Evolutionary conservation across 2,888 invertebrate species (phyloP).

Genomic region (Acronicta aceris): DNA sequence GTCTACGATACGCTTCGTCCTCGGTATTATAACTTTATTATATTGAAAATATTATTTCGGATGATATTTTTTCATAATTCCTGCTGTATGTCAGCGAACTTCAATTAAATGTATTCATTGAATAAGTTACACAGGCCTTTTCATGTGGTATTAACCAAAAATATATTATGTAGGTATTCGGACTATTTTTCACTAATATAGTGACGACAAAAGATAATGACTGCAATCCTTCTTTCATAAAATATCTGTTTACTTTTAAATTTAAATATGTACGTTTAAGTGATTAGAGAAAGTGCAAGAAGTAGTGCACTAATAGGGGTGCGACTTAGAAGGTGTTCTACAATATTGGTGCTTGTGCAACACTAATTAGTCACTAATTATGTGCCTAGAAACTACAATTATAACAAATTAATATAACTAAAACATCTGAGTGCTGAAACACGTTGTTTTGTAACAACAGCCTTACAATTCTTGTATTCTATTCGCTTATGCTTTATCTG

Average conservation of each 20-base stretch:
- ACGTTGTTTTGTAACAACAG: constrained; percentile 61
- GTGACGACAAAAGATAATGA: not conserved
- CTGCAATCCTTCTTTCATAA: constrained; percentile 5
- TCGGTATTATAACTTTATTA: constrained; percentile 70
- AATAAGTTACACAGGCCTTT: constrained; percentile 29
- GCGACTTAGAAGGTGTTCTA: constrained; percentile 60
- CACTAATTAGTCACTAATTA: constrained; percentile 64
- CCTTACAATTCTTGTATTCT: constrained; percentile 61
- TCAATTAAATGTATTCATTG: constrained; percentile 26
- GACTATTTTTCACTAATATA: constrained; percentile 15
- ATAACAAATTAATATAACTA: constrained; percentile 46
- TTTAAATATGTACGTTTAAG: constrained; percentile 24
- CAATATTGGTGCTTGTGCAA: constrained; percentile 75
- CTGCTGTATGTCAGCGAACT: constrained; percentile 18
- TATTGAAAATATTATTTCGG: constrained; percentile 64
- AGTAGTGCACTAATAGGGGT: constrained; percentile 74
- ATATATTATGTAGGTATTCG: no score
- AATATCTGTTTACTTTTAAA: constrained; percentile 8
- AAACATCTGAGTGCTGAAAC: constrained; percentile 56
- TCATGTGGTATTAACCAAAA: no score
- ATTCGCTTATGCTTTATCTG: constrained; percentile 52
- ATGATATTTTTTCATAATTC: constrained; percentile 44
- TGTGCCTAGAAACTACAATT: constrained; percentile 57
- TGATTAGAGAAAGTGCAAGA: constrained; percentile 60
- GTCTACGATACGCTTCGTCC: constrained; percentile 65